A percentile compares a stretch with the other conserved stretches of the same genome.
Evolutionary conservation across 2,888 invertebrate species (phyloP).

Genomic region (Noctuana brunneofusca): DNA sequence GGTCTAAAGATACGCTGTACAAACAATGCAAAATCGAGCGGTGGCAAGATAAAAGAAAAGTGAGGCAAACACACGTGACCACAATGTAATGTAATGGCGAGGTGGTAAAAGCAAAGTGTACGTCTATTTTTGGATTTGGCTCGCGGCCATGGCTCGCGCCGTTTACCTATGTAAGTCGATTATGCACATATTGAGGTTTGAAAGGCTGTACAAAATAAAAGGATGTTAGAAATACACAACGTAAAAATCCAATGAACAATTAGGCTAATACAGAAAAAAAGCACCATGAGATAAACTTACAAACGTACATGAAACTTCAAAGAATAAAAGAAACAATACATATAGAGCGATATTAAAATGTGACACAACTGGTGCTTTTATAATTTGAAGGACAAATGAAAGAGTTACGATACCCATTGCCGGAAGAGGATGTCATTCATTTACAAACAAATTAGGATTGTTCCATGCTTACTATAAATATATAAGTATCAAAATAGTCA

Average conservation of each 20-base stretch:
- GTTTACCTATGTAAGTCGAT: conserved; percentile 67
- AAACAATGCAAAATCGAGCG: conserved; percentile 20
- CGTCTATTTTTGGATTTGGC: conserved; percentile 73
- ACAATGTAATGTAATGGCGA: conserved; percentile 56
- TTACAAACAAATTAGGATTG: conserved; percentile 23
- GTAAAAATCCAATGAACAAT: background rate
- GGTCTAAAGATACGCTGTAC: conserved; percentile 1
- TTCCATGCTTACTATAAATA: background rate
- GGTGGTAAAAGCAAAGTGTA: conserved; percentile 65
- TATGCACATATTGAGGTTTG: conserved; percentile 42
- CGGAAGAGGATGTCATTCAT: conserved; percentile 24
- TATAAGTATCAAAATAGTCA: too few species aligned
- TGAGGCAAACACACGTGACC: conserved; percentile 62
- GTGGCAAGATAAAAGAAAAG: conserved; percentile 38
- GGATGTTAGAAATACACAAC: background rate
- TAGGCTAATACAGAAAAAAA: background rate
- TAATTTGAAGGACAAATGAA: conserved; percentile 32
- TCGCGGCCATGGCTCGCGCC: conserved; percentile 57
- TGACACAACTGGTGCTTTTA: background rate
- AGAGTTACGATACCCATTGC: background rate
- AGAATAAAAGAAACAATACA: background rate
- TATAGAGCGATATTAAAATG: background rate
- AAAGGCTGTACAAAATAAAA: conserved; percentile 23
- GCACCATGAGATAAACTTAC: background rate
- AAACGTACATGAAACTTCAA: background rate